Percentiles rank a stretch among this genome's conserved stretches.
These are phyloP conservation scores for Jaculus jaculus DNA, from an alignment of 2,113 vertebrate genomes.

Conservation along the genomic window DNA sequence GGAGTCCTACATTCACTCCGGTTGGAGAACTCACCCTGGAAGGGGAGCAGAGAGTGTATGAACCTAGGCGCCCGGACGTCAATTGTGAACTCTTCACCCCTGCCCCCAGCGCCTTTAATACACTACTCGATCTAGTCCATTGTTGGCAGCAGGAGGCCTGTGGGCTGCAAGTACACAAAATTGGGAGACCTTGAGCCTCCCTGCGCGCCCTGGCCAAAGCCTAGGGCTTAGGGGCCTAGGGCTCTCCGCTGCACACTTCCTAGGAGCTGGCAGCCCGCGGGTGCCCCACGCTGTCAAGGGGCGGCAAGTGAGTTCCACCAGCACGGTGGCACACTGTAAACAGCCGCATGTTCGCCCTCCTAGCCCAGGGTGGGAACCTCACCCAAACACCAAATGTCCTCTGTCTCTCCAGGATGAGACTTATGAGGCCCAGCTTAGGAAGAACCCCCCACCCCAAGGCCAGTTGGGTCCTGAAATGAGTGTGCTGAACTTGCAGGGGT, in stretches of 20 bases:
- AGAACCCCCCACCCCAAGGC: background rate
- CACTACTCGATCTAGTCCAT: constrained; percentile 6
- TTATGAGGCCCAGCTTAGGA: constrained; percentile 11
- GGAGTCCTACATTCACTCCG: background rate
- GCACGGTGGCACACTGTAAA: constrained; percentile 81
- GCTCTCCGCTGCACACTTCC: constrained; percentile 21
- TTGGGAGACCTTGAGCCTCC: constrained; percentile 19
- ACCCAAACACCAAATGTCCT: constrained; percentile 83
- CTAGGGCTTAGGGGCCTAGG: constrained; percentile 45
- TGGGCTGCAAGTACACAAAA: background rate
- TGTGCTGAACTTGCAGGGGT: constrained; percentile 62
- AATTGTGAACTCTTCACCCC: background rate
- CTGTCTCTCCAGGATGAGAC: constrained; percentile 72
- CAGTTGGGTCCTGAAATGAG: constrained; percentile 11
- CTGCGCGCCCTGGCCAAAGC: constrained; percentile 5
- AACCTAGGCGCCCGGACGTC: background rate
- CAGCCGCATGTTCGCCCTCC: constrained; percentile 79
- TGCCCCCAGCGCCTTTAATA: background rate
- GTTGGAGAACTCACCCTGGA: background rate
- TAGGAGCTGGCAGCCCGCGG: constrained; percentile 63
- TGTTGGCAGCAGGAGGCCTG: constrained; percentile 45
- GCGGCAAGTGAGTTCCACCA: constrained; percentile 82
- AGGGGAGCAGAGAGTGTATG: background rate
- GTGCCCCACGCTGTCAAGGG: constrained; percentile 74
- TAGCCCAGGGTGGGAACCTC: constrained; percentile 80